Evolutionary conservation across 2,888 invertebrate genomes (phyloP), one percentile per base, ranked within the genome.

Genomic region (Caenorhabditis wallacei): DNA sequence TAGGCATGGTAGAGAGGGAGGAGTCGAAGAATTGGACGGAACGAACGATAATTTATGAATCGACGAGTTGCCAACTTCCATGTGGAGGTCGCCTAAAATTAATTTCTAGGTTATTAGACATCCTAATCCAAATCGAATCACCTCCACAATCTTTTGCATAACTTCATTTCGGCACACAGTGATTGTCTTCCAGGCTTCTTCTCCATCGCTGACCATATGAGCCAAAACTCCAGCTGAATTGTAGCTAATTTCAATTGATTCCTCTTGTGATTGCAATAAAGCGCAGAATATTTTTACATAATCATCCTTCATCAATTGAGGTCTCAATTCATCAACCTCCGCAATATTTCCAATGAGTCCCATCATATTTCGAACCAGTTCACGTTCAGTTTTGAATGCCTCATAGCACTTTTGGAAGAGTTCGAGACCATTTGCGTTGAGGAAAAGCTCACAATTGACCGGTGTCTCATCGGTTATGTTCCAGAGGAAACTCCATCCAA

Each of bases 401-500:
- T 95, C 94, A 75, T 97, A 94, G 93, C 98, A 98, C 85, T 94
- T 94, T 16, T 96, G 94, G 93, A 98, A 98, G 89, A 95, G 95
- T 87, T 95, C 95, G 96, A 98, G 96, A 86, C 98, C 98, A 53
- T 95, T 94, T 83, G 95, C 95, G 88, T 95, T 95, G 78, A 98
- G 94, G 93, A 98, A 98, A 90, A 95, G 94, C 92, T 95, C 94
- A 93, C 98, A 98, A 94, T 98, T 98, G 89, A 95, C 94, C 54
- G 97, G 96, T 13, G 97, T 98, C 93, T 98, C 98, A 92, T 98
- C 88, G 11, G 87, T 87, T 54, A 88, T 88, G 64, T 87, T 98
- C 98, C 98, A 98, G 95, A 98, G 96, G n/a, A 97, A 97, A 78
- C 97, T 97, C 98, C 98, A 98, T 3, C 97, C 96, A 18, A 97